Percentiles rank a stretch among this genome's conserved stretches.
Evolutionary conservation across 2,113 vertebrate species (phyloP).

Genomic region (Campylomormyrus numenius): DNA sequence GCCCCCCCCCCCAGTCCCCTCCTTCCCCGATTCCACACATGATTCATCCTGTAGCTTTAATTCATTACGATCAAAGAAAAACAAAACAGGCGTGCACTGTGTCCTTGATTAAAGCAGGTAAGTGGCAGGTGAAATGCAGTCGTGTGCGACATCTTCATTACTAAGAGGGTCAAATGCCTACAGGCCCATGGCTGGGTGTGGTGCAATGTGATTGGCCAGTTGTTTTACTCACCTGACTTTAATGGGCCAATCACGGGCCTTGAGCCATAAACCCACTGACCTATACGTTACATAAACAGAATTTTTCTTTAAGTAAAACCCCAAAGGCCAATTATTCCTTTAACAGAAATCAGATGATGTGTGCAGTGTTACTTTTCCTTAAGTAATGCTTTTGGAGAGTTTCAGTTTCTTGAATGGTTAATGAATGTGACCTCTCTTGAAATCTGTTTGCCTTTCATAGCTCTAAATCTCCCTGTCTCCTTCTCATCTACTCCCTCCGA

Average conservation of each 20-base stretch:
- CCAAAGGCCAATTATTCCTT: constrained; percentile 37
- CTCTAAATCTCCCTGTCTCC: background rate
- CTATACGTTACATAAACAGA: constrained; percentile 47
- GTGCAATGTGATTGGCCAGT: background rate
- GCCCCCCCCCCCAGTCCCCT: background rate
- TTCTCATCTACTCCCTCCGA: background rate
- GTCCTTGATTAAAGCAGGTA: background rate
- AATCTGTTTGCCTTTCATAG: background rate
- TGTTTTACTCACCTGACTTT: constrained; percentile 28
- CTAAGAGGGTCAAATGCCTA: background rate
- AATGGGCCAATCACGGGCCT: constrained; percentile 41
- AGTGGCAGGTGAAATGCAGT: background rate
- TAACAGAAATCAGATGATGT: constrained; percentile 30
- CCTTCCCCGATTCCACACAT: background rate
- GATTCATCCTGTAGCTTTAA: background rate
- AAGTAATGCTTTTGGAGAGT: background rate
- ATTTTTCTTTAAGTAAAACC: constrained; percentile 37
- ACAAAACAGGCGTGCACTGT: background rate
- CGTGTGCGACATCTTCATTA: background rate
- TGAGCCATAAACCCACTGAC: constrained; percentile 41
- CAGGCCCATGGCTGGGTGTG: background rate
- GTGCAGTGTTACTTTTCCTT: constrained; percentile 27
- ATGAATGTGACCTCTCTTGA: background rate
- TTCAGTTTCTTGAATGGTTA: background rate
- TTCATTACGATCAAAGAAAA: background rate